phyloP scores from a whole-genome alignment of 2,113 vertebrate species.

The Excalfactoria chinensis region DNA sequence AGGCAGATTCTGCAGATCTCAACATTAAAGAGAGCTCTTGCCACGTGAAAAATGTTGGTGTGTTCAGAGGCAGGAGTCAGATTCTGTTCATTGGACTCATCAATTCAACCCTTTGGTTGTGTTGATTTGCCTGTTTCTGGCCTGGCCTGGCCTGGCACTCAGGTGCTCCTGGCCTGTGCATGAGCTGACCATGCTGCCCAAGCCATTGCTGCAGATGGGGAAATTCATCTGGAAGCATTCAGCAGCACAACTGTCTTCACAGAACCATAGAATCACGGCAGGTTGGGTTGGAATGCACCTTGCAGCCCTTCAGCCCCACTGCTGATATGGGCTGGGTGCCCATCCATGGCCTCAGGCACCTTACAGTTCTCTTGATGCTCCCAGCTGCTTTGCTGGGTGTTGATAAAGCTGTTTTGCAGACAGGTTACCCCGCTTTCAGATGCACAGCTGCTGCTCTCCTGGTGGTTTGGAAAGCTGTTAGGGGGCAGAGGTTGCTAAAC shows the following conservation, averaged over 20 bases:
- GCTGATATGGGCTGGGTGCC: too few species aligned
- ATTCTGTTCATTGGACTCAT: not conserved
- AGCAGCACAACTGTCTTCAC: not conserved
- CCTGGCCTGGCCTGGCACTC: not conserved
- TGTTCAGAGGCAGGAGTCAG: not conserved
- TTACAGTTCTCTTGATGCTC: not conserved
- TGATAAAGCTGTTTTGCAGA: not conserved
- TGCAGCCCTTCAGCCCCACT: too few species aligned
- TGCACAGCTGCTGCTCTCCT: too few species aligned
- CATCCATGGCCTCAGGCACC: not conserved
- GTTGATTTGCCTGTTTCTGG: not conserved
- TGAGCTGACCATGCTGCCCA: fast-evolving
- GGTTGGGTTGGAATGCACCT: not conserved
- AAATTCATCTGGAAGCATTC: not conserved
- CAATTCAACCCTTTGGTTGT: not conserved
- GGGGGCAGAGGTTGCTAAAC: not conserved
- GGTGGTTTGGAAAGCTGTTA: not conserved
- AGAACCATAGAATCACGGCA: not conserved
- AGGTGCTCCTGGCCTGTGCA: not conserved
- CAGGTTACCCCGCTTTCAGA: too few species aligned
- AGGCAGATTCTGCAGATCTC: not conserved
- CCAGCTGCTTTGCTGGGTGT: not conserved
- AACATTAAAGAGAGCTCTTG: not conserved
- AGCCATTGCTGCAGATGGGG: not conserved
- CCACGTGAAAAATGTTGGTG: fast-evolving